Base-by-base conservation (phyloP, 2,113 vertebrate genomes). In the Melanerpes aurifrons region DNA sequence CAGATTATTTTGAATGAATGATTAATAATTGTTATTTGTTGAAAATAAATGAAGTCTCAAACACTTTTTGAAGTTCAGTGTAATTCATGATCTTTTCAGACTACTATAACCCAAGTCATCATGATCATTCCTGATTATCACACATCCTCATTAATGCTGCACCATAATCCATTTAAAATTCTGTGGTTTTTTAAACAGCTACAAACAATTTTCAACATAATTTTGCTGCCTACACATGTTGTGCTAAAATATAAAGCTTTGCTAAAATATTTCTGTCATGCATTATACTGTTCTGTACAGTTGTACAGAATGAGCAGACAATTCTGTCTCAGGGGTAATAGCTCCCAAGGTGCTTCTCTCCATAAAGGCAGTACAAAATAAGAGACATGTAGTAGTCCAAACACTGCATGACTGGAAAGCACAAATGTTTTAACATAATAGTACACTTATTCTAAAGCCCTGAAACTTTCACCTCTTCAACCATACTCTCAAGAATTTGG, bases 41-140 rank as follows among this genome's bases (percentile, higher is more conserved):
- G 57, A 91, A 93, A 69, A 83, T 53, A 95, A 89, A 67, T 68
- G 17, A 89, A 85, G 11, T 73, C 35, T 82, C 71, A 87, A 86
- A 63, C 31, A 75, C n/a, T 73, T 81, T 31, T 31, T 82, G 61
- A 82, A 85, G 47, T 72, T 87, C 10, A 50, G 25, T 20, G 32
- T 25, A 89, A 85, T 82, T 61, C 29, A 54, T 48, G 37, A 76
- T 80, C 26, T 57, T 90, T 69, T 92, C 32, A 89, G 76, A 67
- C n/a, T 32, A 35, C 53, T 64, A 17, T 26, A 37, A 76, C n/a
- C 26, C 35, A 76, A 48, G 77, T 32, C 24, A 73, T 54, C 7
- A 45, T 3, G 45, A 57, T 64, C 28, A 57, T 75, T 94, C 29
- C 10, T 70, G 58, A 74, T 71, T 43, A 56, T n/a, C 20, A 61